Base-by-base conservation (phyloP, 1,140 invertebrate species). In the Polyergus mexicanus region DNA sequence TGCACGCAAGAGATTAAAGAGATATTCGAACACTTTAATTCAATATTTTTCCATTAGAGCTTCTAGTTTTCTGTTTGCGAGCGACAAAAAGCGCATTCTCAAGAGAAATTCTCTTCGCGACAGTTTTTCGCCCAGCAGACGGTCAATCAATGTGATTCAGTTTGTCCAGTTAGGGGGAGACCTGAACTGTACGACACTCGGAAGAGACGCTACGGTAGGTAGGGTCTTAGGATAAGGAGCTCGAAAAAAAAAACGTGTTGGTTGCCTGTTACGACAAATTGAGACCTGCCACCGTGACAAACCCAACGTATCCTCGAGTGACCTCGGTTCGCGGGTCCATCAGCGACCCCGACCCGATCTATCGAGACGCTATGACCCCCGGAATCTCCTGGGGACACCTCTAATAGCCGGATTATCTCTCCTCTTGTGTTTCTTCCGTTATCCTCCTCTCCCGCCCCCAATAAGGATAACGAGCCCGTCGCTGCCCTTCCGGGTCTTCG, bases 351-450 rank as follows among this genome's bases (percentile, higher is more conserved):
- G 78, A 84, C 85, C 91, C 93, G 91, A 93, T 94, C 92, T 92
- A 95, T 94, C 93, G 92, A 91, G 86, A 88, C 35, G 66, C 78
- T 75, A 62, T 87, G 88, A 91, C 90, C 90, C 89, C 63, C 69
- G 78, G 85, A 91, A 90, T 94, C 94, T 93, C 94, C 86, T 84
- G 92, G 94, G 94, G 92, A 94, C 94, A 93, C 92, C 93, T 94
- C 94, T 95, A 94, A 95, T 94, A 94, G 94, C 93, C 91, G 92
- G 94, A 95, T 95, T 95, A 95, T 95, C 94, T 93, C 86, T 92
- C 90, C 91, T 92, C 87, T 85, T 91, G 86, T 92, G 90, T 92
- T 91, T 93, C 90, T 90, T 92, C 88, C 81, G 74, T 86, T 76
- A 80, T 86, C 69, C 81, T 88, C 62, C 44, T 84, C 72, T 88